A percentile compares a stretch with the other conserved stretches of the same genome.
Evolutionary conservation across 2,797 vertebrate genomes (phyloP).

Genomic region (Pipistrellus nathusii): DNA sequence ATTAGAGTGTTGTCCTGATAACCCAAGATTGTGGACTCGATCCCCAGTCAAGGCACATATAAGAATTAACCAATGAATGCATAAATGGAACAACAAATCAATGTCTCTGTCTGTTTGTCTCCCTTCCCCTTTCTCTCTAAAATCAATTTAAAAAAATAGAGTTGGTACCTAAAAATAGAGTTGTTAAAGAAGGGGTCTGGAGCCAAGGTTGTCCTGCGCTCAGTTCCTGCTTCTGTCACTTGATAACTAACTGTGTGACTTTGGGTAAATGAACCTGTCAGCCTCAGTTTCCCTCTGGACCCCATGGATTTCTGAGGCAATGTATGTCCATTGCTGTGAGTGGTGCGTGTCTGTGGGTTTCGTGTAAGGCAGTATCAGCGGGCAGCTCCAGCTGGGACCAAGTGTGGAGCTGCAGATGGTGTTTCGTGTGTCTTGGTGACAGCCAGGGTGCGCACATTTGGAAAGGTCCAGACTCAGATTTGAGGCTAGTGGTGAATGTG

Average conservation of each 20-base stretch:
- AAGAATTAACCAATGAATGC: too few species aligned
- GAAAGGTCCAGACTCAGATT: background rate
- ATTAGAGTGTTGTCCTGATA: too few species aligned
- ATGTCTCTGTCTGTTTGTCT: too few species aligned
- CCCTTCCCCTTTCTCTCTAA: too few species aligned
- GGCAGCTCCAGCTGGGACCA: background rate
- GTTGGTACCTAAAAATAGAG: background rate
- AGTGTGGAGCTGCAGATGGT: background rate
- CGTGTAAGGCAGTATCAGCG: background rate
- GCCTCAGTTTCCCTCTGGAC: background rate
- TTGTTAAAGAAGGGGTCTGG: background rate
- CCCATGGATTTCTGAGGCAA: fast-evolving
- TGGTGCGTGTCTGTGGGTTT: background rate
- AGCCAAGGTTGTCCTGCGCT: background rate
- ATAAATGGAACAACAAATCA: too few species aligned
- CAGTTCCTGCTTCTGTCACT: background rate
- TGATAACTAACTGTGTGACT: background rate
- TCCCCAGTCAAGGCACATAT: too few species aligned
- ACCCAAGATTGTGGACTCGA: too few species aligned
- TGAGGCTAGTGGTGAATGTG: background rate
- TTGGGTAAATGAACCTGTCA: background rate
- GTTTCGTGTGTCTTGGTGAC: background rate
- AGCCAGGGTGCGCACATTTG: background rate
- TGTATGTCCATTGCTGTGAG: background rate
- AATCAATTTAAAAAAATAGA: too few species aligned